A percentile compares a stretch with the other conserved stretches of the same genome.
Evolutionary conservation across 2,888 invertebrate genomes (phyloP).

Genomic region (Malthinus flaveolus): DNA sequence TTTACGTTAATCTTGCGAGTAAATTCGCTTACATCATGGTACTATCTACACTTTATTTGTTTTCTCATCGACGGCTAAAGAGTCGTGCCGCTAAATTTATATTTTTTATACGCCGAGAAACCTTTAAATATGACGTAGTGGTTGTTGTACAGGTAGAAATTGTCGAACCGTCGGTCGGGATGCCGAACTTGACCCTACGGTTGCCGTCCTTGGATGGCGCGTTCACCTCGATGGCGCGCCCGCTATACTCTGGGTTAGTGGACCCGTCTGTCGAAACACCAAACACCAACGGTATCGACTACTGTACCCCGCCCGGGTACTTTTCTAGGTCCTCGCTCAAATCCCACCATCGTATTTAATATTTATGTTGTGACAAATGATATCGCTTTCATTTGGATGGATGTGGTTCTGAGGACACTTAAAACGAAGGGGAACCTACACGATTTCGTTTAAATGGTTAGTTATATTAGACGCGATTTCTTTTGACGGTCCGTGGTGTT

Average conservation of each 20-base stretch:
- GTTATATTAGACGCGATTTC: not conserved
- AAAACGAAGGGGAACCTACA: not conserved
- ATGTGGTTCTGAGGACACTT: not conserved
- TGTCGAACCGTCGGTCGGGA: conserved; percentile 36
- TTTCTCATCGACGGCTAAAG: no score
- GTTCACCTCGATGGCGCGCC: conserved; percentile 59
- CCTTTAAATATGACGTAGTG: conserved; percentile 20
- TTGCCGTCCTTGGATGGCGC: conserved; percentile 59
- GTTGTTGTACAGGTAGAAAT: conserved; percentile 31
- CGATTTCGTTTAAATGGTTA: not conserved
- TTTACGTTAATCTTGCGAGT: no score
- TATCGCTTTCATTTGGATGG: not conserved
- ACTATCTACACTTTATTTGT: no score
- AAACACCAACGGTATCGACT: conserved; percentile 32
- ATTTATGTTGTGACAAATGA: not conserved
- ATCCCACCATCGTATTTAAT: not conserved
- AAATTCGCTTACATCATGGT: no score
- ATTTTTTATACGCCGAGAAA: not conserved
- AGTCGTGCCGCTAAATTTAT: no score
- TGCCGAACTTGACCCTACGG: conserved; percentile 47
- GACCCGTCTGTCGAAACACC: conserved; percentile 36
- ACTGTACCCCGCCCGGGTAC: conserved; percentile 22
- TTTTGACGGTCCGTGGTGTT: no score
- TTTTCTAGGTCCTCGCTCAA: conserved; percentile 14
- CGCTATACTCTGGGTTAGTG: conserved; percentile 48